Evolutionary conservation across 2,888 invertebrate genomes (phyloP), one percentile per base, ranked within the genome.

Genomic region (Myopa tessellatipennis): DNA sequence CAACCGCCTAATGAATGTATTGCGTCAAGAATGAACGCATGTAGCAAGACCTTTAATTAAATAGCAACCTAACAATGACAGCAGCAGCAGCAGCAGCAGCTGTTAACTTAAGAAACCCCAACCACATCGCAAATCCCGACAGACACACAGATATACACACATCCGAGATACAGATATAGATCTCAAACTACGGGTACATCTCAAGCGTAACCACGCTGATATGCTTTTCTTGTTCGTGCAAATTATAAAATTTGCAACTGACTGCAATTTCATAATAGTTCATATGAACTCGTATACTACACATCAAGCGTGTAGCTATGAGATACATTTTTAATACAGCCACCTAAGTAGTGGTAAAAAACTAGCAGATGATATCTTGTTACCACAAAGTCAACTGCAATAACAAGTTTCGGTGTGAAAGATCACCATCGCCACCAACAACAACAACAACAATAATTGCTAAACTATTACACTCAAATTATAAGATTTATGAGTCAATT

Each of bases 1-100:
- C 16, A 63, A 10, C 63, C 34, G 38, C 34, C 36, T 65, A 38
- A 65, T 26, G 16, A 65, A 34, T 36, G 8, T 65, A 65, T 65
- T 65, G 65, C 65, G 36, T 38, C 36, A 34, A 63, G 61, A 63
- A 63, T 26, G 61, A 26, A 63, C 61, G 74, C 74, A 74, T 38
- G 65, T 36, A 73, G 71, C 78, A 78, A 75, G 72, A 75, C 78
- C 75, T 78, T 58, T 67, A 72, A 78, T 78, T 75, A 75, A 75
- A 75, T n/a, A 40, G 65, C 50, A 63, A 63, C 67, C 38, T 50
- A 65, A 61, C 45, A 74, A 67, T 74, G 68, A 74, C 73, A 73
- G 70, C 70, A 26, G 55, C 55, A 55, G 55, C 55, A 55, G 55
- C 55, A 34, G 36, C 65, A 38, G 34, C 65, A 34, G 65, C 3